A percentile compares a stretch with the other conserved stretches of the same genome.
phyloP scores from a whole-genome alignment of 92 coral and sea anemone genomes.

The Zoanthus solanderi region DNA sequence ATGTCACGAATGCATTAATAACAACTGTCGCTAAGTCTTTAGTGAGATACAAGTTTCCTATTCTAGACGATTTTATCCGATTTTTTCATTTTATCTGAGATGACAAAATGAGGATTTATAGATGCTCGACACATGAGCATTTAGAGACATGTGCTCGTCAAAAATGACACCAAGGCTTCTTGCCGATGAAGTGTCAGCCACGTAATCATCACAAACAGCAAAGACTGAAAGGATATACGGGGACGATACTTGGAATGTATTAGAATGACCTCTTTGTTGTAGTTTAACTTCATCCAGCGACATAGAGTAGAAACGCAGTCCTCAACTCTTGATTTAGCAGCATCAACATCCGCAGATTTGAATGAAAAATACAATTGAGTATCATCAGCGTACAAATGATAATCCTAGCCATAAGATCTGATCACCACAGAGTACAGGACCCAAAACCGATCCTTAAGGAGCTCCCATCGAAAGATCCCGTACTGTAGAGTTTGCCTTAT shows the following conservation, averaged over 20 bases:
- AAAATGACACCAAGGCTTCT: neutral
- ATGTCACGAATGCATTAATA: no score
- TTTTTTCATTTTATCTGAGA: neutral
- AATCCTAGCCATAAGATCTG: no score
- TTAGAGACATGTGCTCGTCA: conserved; percentile 22
- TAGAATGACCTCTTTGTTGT: no score
- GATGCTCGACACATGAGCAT: conserved; percentile 6
- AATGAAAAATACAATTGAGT: no score
- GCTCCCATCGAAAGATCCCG: neutral
- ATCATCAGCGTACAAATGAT: no score
- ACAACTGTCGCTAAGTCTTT: no score
- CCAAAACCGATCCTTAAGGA: neutral
- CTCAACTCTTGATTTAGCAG: neutral
- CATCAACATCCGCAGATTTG: no score
- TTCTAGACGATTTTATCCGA: no score
- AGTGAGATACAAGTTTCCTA: no score
- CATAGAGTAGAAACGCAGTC: conserved; percentile 50
- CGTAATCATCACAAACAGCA: neutral
- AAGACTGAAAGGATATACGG: no score
- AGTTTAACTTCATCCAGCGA: neutral
- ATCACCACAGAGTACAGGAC: neutral
- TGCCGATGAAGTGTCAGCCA: conserved; percentile 21
- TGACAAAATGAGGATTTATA: conserved; percentile 12
- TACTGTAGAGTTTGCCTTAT: neutral
- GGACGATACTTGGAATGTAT: no score